A percentile compares a stretch with the other conserved stretches of the same genome.
phyloP scores from a whole-genome alignment of 2,113 vertebrate genomes.

The Chloropsis hardwickii region DNA sequence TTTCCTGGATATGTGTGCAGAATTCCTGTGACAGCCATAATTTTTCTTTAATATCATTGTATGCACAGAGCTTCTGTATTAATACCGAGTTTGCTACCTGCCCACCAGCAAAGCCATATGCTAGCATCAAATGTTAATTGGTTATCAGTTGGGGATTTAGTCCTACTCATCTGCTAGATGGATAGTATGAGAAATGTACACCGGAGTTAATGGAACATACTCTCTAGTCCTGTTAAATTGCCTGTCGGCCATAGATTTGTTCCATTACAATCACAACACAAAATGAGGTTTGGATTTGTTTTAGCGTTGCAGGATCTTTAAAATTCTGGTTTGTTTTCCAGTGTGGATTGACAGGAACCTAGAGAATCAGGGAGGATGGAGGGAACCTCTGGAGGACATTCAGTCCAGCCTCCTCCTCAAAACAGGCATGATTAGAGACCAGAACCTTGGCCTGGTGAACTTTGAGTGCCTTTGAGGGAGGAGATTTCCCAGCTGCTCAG shows the following conservation, averaged over 20 bases:
- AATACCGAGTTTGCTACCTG: conserved; percentile 5
- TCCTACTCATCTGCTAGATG: background rate
- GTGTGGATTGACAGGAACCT: background rate
- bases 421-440: background rate
- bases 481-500: background rate
- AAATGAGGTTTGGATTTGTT: background rate
- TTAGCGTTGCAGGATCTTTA: background rate
- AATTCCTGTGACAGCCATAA: conserved; percentile 32
- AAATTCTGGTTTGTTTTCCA: background rate
- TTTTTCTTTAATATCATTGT: conserved; percentile 5
- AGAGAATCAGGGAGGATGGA: background rate
- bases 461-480: background rate
- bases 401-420: background rate
- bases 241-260: background rate
- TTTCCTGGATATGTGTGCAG: conserved; percentile 9
- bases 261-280: background rate
- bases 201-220: background rate
- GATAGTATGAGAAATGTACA: background rate
- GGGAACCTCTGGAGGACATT: background rate
- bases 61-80: background rate
- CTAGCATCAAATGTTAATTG: conserved; percentile 44
- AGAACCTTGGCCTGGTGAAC: background rate
- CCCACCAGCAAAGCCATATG: conserved; percentile 37
- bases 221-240: background rate
- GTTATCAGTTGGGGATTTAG: background rate